Evolutionary conservation across 2,888 invertebrate genomes (phyloP).

Genomic region (Subacronicta megacephala): DNA sequence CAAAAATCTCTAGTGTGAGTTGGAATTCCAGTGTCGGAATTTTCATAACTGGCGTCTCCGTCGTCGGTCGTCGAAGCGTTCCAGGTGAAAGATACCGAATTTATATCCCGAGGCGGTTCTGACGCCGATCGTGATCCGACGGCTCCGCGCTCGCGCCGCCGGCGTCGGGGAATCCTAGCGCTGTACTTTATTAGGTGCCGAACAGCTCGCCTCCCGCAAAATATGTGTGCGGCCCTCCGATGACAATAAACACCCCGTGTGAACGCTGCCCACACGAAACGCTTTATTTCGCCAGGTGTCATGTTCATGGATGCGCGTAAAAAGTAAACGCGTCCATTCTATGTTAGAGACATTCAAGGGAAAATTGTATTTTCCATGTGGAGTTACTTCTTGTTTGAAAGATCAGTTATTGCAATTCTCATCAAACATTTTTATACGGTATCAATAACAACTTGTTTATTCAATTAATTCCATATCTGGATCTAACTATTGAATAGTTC

Average conservation of each 20-base stretch:
- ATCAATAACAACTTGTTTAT: background rate
- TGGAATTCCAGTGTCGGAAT: slow-evolving; percentile 85
- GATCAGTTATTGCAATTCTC: background rate
- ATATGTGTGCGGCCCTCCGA: slow-evolving; percentile 72
- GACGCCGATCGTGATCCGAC: slow-evolving; percentile 69
- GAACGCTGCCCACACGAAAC: slow-evolving; percentile 73
- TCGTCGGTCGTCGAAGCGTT: slow-evolving; percentile 74
- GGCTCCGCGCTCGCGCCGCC: slow-evolving; percentile 54
- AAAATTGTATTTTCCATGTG: slow-evolving; percentile 52
- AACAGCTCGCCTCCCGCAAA: slow-evolving; percentile 66
- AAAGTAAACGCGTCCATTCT: slow-evolving; percentile 67
- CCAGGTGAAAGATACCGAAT: slow-evolving; percentile 81
- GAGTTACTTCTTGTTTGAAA: slow-evolving; percentile 22
- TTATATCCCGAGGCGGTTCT: slow-evolving; percentile 75
- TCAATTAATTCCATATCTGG: background rate
- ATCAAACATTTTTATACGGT: no score
- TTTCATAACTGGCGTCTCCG: slow-evolving; percentile 84
- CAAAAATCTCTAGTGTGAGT: slow-evolving; percentile 86
- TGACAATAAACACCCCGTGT: slow-evolving; percentile 76
- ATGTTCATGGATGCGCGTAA: slow-evolving; percentile 71
- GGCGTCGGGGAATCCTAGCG: slow-evolving; percentile 64
- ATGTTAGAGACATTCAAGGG: slow-evolving; percentile 65
- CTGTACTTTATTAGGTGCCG: slow-evolving; percentile 75
- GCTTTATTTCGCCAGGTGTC: slow-evolving; percentile 78
- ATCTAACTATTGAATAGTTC: background rate